Percentiles rank a stretch among this genome's conserved stretches.
These are phyloP conservation scores for Drosophila setosimentum DNA, from an alignment of 2,888 invertebrate genomes.

Conservation along the genomic window DNA sequence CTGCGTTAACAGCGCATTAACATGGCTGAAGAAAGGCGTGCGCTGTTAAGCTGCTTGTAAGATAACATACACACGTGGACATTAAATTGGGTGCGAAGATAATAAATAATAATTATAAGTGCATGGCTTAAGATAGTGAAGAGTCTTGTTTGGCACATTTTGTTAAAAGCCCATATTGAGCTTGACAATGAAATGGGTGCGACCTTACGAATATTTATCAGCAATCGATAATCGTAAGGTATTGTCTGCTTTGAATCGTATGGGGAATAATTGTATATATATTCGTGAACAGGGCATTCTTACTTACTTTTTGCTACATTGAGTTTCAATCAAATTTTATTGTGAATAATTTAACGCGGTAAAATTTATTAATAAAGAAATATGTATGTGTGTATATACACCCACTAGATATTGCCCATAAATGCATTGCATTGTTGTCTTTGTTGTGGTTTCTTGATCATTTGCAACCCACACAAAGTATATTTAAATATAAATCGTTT, in stretches of 20 bases:
- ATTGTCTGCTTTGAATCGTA: too few species aligned
- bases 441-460: conserved; percentile 34
- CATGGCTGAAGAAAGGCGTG: neutral
- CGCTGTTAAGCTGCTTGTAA: neutral
- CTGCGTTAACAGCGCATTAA: conserved; percentile 4
- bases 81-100: neutral
- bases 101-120: neutral
- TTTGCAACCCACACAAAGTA: conserved; percentile 64
- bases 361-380: neutral
- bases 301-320: neutral
- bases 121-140: neutral
- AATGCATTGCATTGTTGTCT: conserved; percentile 60
- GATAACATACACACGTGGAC: neutral
- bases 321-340: conserved; percentile 36
- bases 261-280: too few species aligned
- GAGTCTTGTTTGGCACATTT: neutral
- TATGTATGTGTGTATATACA: conserved; percentile 21
- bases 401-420: conserved; percentile 63
- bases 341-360: conserved; percentile 47
- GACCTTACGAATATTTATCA: too few species aligned
- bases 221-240: too few species aligned
- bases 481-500: conserved; percentile 57
- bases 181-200: neutral
- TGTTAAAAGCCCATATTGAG: neutral
- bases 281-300: too few species aligned